phyloP scores from a whole-genome alignment of 2,888 invertebrate species.

The Napeogenes sylphis region DNA sequence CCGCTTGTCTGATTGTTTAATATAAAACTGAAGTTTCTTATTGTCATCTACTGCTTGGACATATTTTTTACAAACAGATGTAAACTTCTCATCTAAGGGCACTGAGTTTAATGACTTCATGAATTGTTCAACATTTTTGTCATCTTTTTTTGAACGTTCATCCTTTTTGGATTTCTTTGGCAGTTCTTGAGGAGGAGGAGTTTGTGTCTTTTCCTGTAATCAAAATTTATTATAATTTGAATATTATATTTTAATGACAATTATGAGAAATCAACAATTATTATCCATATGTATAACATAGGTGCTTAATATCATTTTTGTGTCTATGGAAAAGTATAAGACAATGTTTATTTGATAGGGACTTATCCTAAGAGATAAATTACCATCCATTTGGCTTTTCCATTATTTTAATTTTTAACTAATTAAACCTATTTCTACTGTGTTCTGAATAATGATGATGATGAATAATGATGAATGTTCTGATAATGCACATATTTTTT shows the following conservation, averaged over 20 bases:
- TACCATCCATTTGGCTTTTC: too few relatives aligned
- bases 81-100: constrained; percentile 82
- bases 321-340: too few relatives aligned
- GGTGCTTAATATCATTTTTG: too few relatives aligned
- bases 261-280: too few relatives aligned
- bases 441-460: too few relatives aligned
- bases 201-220: constrained; percentile 47
- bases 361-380: too few relatives aligned
- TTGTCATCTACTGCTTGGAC: constrained; percentile 86
- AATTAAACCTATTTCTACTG: too few relatives aligned
- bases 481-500: too few relatives aligned
- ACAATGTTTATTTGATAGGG: too few relatives aligned
- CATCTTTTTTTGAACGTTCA: constrained; percentile 70
- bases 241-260: not conserved
- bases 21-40: constrained; percentile 75
- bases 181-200: constrained; percentile 41
- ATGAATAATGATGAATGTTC: too few relatives aligned
- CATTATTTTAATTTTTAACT: too few relatives aligned
- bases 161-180: constrained; percentile 65
- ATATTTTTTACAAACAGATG: constrained; percentile 85
- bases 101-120: constrained; percentile 78
- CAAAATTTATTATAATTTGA: not conserved
- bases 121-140: constrained; percentile 81
- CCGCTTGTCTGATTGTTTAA: constrained; percentile 80
- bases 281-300: too few relatives aligned